Evolutionary conservation across 2,888 invertebrate species (phyloP).

Genomic region (Dilophus febrilis): DNA sequence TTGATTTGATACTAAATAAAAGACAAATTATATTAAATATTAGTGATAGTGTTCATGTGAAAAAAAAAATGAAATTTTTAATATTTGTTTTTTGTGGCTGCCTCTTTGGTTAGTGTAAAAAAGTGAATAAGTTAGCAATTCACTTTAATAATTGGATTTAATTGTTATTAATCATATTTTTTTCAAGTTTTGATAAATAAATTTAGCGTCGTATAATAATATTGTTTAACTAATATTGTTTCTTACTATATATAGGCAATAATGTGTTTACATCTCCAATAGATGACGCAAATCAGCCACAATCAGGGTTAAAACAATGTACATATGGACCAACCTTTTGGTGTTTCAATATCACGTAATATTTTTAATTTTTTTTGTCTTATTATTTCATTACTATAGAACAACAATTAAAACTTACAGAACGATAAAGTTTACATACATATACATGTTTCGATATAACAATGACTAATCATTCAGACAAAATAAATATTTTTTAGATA

Average conservation of each 20-base stretch:
- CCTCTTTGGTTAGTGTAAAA: slow-evolving; percentile 4
- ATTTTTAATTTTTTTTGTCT: background rate
- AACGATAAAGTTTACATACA: too few relatives aligned
- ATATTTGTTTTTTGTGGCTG: slow-evolving; percentile 30
- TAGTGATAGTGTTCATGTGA: too few relatives aligned
- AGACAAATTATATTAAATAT: too few relatives aligned
- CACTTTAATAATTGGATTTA: background rate
- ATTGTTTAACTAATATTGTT: background rate
- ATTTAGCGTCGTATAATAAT: too few relatives aligned
- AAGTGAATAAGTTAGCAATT: background rate
- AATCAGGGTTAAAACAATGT: slow-evolving; percentile 45
- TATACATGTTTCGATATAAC: background rate
- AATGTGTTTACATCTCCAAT: background rate
- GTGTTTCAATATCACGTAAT: slow-evolving; percentile 38
- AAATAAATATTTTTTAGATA: too few relatives aligned
- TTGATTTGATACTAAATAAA: too few relatives aligned
- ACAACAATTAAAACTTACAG: too few relatives aligned
- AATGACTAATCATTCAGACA: too few relatives aligned
- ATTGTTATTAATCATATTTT: too few relatives aligned
- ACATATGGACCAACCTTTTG: slow-evolving; percentile 68
- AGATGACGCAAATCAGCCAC: slow-evolving; percentile 7
- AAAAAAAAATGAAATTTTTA: slow-evolving; percentile 24
- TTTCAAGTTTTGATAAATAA: too few relatives aligned
- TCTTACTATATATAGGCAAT: background rate
- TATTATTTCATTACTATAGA: background rate